Percentiles rank a stretch among this genome's conserved stretches.
These are phyloP conservation scores for Ypsolopha scabrella DNA, from an alignment of 2,888 invertebrate genomes.

Conservation along the genomic window DNA sequence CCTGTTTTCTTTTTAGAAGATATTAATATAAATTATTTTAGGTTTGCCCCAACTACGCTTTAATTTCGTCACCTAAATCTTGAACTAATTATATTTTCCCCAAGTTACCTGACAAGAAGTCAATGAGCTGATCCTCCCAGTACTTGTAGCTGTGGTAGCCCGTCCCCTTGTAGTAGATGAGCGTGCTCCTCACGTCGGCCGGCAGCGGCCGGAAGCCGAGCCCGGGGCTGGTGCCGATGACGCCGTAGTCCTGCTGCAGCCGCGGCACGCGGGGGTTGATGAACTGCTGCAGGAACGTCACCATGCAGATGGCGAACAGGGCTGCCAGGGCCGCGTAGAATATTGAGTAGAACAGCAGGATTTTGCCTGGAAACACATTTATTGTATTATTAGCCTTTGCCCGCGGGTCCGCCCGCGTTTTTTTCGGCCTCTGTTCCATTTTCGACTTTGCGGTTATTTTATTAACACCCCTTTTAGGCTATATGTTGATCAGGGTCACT, in stretches of 20 bases:
- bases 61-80: too few relatives aligned
- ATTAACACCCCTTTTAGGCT: too few relatives aligned
- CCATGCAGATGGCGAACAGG: constrained; percentile 92
- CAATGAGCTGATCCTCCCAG: constrained; percentile 83
- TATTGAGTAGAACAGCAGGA: constrained; percentile 90
- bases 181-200: constrained; percentile 90
- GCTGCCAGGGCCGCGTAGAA: constrained; percentile 91
- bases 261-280: constrained; percentile 89
- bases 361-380: constrained; percentile 78
- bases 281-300: constrained; percentile 91
- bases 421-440: too few relatives aligned
- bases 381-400: too few relatives aligned
- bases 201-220: constrained; percentile 96
- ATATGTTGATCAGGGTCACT: too few relatives aligned
- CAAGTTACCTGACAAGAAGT: constrained; percentile 88
- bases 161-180: constrained; percentile 94
- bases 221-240: constrained; percentile 95
- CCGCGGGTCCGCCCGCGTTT: too few relatives aligned
- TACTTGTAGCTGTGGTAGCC: constrained; percentile 79
- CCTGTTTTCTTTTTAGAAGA: too few relatives aligned
- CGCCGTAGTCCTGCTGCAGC: constrained; percentile 83
- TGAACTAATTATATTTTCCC: too few relatives aligned
- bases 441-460: too few relatives aligned
- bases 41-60: too few relatives aligned
- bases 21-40: too few relatives aligned